These are phyloP conservation scores for Paedocypris sp. DNA, from an alignment of 2,113 vertebrate genomes.

Conservation along the genomic window DNA sequence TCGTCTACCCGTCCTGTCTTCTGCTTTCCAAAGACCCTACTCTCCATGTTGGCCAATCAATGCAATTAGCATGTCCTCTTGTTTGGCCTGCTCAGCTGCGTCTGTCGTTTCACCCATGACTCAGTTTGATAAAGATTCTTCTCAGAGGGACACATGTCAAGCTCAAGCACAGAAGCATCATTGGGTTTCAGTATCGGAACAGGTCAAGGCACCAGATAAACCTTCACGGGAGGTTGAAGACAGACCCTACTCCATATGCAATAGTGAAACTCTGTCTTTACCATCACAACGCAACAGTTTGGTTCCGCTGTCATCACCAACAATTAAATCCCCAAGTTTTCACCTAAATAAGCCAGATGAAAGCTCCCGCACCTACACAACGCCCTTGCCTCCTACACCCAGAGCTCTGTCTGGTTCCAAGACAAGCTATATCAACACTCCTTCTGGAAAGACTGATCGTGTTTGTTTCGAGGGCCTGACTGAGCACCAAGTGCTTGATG, in stretches of 20 bases:
- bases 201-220: not conserved
- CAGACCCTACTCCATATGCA: not conserved
- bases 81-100: conserved; percentile 60
- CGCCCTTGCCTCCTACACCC: conserved; percentile 24
- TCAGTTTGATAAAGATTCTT: conserved; percentile 45
- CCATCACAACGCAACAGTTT: not conserved
- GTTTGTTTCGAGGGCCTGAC: too few species aligned
- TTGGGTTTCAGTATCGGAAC: not conserved
- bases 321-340: not conserved
- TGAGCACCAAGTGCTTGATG: not conserved
- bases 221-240: conserved; percentile 15
- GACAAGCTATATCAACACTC: too few species aligned
- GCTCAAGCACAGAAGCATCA: conserved; percentile 3
- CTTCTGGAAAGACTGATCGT: too few species aligned
- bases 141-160: conserved; percentile 1
- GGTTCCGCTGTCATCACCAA: too few species aligned
- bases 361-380: conserved; percentile 21
- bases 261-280: too few species aligned
- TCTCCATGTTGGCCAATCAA: conserved; percentile 63
- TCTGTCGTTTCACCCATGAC: conserved; percentile 62
- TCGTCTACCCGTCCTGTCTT: conserved; percentile 57
- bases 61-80: conserved; percentile 52
- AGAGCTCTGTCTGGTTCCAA: not conserved
- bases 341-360: not conserved
- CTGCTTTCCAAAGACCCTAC: conserved; percentile 53